phyloP scores from a whole-genome alignment of 2,113 vertebrate genomes.

The Heloderma charlesbogerti region DNA sequence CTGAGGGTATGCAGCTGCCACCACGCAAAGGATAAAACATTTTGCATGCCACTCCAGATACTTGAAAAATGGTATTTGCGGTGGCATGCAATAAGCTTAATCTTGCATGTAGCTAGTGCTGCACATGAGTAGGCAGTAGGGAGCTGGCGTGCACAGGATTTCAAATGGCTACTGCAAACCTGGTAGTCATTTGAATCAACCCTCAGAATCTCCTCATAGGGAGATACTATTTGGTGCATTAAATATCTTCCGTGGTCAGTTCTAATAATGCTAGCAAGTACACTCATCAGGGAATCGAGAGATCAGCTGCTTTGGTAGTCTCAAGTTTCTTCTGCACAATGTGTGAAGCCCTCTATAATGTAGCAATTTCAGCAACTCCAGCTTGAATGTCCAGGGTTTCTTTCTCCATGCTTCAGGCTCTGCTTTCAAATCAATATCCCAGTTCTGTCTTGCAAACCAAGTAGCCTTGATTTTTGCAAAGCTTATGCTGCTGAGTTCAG shows the following conservation, averaged over 20 bases:
- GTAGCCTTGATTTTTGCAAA: not conserved
- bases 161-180: not conserved
- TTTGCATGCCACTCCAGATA: not conserved
- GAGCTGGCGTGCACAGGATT: not conserved
- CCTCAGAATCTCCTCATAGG: not conserved
- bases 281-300: not conserved
- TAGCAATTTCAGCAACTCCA: not conserved
- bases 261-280: not conserved
- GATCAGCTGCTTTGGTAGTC: not conserved
- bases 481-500: not conserved
- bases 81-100: not conserved
- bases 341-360: not conserved
- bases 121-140: not conserved
- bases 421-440: not conserved
- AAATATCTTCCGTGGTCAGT: not conserved
- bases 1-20: not conserved
- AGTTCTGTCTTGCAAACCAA: not conserved
- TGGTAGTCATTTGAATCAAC: not conserved
- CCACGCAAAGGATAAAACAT: not conserved
- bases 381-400: not conserved
- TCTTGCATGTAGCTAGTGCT: not conserved
- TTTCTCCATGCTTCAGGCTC: not conserved
- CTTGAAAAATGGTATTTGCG: not conserved
- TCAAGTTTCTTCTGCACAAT: not conserved
- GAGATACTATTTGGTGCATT: constrained; percentile 1